These are phyloP conservation scores for Odocoileus hemionus DNA, from an alignment of 2,113 vertebrate genomes.

Conservation along the genomic window DNA sequence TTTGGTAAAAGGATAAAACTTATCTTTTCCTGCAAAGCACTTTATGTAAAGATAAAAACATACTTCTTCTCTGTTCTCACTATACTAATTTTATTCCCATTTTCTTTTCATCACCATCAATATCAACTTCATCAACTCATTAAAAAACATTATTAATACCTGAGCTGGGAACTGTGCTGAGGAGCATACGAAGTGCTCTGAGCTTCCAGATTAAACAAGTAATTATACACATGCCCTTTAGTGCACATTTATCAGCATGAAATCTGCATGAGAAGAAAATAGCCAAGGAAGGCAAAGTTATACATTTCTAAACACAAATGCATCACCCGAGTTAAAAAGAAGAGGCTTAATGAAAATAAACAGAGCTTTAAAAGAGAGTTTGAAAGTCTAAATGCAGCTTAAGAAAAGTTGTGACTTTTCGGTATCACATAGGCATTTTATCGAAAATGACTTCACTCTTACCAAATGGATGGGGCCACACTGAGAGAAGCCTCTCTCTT, in stretches of 20 bases:
- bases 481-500: background rate
- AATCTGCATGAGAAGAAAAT: conserved; percentile 51
- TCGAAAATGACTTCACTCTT: background rate
- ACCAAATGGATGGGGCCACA: background rate
- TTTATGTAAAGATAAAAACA: background rate
- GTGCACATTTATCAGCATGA: conserved; percentile 21
- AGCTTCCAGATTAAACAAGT: conserved; percentile 52
- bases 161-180: background rate
- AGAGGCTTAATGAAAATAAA: conserved; percentile 66
- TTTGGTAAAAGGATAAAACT: background rate
- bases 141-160: conserved; percentile 51
- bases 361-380: conserved; percentile 59
- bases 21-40: background rate
- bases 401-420: conserved; percentile 50
- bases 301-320: conserved; percentile 64
- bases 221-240: conserved; percentile 50
- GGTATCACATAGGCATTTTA: background rate
- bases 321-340: conserved; percentile 46
- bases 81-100: conserved; percentile 26
- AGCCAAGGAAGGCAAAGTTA: conserved; percentile 58
- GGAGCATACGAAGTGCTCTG: conserved; percentile 15
- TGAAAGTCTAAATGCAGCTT: conserved; percentile 53
- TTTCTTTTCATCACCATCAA: conserved; percentile 22
- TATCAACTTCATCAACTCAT: conserved; percentile 36
- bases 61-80: background rate